Percentiles rank a stretch among this genome's conserved stretches.
phyloP scores from a whole-genome alignment of 2,888 invertebrate genomes.

The Lasius platythorax region DNA sequence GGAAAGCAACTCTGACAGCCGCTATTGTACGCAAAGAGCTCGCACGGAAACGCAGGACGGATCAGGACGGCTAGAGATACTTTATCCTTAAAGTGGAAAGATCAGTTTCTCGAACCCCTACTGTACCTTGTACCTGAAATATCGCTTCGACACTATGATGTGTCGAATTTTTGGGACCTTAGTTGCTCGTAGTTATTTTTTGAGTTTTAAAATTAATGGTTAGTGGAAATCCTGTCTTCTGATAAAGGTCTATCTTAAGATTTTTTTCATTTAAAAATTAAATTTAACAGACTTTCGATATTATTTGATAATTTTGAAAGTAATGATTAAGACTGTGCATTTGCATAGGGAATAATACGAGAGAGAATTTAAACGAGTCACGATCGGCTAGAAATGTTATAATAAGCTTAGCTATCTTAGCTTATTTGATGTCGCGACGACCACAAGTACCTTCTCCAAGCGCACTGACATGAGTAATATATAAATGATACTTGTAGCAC shows the following conservation, averaged over 20 bases:
- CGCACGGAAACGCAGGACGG: constrained; percentile 19
- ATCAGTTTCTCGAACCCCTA: background rate
- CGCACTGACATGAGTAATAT: too few species aligned
- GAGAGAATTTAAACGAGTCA: background rate
- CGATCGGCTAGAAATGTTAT: background rate
- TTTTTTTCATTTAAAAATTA: background rate
- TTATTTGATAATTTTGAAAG: background rate
- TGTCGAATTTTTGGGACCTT: background rate
- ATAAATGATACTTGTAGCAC: background rate
- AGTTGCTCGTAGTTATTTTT: background rate
- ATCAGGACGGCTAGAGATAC: background rate
- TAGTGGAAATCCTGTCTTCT: background rate
- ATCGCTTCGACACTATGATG: background rate
- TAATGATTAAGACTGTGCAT: background rate
- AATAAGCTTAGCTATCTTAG: background rate
- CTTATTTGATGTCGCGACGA: background rate
- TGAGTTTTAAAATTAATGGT: background rate
- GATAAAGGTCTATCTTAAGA: background rate
- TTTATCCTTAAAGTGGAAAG: background rate
- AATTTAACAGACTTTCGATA: background rate
- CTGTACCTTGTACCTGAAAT: background rate
- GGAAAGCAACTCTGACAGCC: constrained; percentile 27
- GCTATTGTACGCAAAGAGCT: constrained; percentile 36
- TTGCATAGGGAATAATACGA: background rate
- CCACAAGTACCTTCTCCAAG: background rate